A percentile compares a stretch with the other conserved stretches of the same genome.
Conservation (phyloP, 2,113 vertebrate species). For the Osmerus mordax region DNA sequence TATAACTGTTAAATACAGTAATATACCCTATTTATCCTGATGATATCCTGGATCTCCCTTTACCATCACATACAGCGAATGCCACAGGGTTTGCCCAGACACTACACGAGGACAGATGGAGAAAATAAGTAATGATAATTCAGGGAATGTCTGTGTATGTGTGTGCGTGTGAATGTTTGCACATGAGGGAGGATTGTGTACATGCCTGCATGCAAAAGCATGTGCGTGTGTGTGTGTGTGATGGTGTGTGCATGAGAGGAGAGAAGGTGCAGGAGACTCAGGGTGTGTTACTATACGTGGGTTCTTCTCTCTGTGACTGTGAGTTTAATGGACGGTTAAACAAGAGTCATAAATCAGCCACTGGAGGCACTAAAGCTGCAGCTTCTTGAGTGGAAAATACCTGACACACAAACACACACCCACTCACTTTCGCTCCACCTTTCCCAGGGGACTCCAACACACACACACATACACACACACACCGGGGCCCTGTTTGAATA, state of each 20-base stretch:
- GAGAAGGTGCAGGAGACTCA: no score
- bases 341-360: conserved; percentile 47
- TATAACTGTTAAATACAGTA: no score
- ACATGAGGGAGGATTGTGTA: no score
- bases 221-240: conserved; percentile 10
- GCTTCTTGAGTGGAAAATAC: conserved; percentile 22
- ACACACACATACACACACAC: not conserved
- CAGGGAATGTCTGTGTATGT: no score
- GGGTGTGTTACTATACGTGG: not conserved
- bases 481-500: not conserved
- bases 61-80: no score
- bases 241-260: not conserved
- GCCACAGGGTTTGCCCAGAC: no score
- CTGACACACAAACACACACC: not conserved
- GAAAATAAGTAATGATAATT: no score
- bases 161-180: not conserved
- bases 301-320: not conserved
- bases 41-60: not conserved
- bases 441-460: not conserved
- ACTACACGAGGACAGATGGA: no score
- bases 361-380: conserved; percentile 45
- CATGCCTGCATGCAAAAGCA: not conserved
- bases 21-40: not conserved
- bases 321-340: conserved; percentile 29
- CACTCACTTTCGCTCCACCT: not conserved